Percentiles rank a stretch among this genome's conserved stretches.
phyloP scores from a whole-genome alignment of 1,140 invertebrate species.

The Trissolcus basalis region DNA sequence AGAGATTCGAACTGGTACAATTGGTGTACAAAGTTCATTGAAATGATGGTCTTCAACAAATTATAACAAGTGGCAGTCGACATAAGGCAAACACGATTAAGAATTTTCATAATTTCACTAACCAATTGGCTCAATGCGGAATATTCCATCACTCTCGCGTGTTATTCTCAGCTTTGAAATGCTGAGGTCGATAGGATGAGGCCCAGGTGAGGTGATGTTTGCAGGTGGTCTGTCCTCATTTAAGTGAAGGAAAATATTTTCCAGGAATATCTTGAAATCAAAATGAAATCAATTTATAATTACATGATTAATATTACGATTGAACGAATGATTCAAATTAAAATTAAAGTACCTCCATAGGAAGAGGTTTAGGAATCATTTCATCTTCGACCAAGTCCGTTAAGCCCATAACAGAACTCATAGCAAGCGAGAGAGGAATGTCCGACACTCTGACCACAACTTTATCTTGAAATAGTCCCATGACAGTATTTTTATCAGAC shows the following conservation, averaged over 20 bases:
- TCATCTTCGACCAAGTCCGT: conserved; percentile 91
- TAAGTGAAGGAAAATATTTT: conserved; percentile 82
- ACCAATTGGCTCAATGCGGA: conserved; percentile 82
- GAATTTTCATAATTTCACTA: conserved; percentile 38
- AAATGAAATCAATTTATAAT: too few relatives aligned
- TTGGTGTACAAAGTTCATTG: neutral
- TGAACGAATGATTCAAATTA: neutral
- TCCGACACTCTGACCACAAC: conserved; percentile 82
- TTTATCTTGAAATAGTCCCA: conserved; percentile 69
- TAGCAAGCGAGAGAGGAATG: conserved; percentile 83
- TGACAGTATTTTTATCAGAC: conserved; percentile 66
- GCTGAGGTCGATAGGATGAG: conserved; percentile 86
- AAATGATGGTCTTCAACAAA: neutral
- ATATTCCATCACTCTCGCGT: conserved; percentile 82
- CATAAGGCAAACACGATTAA: conserved; percentile 20
- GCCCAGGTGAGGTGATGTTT: conserved; percentile 88
- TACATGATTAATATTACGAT: too few relatives aligned
- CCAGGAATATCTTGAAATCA: conserved; percentile 79
- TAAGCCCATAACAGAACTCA: conserved; percentile 87
- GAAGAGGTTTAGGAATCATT: conserved; percentile 85
- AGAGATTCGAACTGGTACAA: neutral
- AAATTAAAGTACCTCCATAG: conserved; percentile 81
- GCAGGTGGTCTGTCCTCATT: conserved; percentile 87
- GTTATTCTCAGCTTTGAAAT: conserved; percentile 82
- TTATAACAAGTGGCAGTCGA: conserved; percentile 67